Base-by-base conservation (phyloP, 2,113 vertebrate species). In the Urocitellus parryii region DNA sequence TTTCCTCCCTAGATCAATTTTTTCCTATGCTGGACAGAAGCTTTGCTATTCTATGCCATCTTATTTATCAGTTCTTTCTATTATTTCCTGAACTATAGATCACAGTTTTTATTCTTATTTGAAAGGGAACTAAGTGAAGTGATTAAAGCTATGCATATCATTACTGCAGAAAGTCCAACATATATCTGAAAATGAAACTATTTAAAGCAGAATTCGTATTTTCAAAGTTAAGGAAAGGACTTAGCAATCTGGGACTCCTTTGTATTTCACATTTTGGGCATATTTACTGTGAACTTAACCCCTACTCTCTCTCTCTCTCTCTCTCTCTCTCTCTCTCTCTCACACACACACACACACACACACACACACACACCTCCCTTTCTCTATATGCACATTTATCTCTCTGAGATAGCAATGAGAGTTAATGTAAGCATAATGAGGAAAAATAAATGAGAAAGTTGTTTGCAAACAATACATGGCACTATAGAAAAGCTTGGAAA, bases 391-490 rank as follows among this genome's bases (percentile, higher is more conserved):
- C 16, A 61, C 25, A 84, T 77, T 95, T 93, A 29, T 94, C 20
- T 95, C 16, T 85, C 45, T 74, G 42, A 88, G 53, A 72, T 53
- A 68, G 12, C 56, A 94, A 18, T 67, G 17, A 81, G 24, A 88
- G 13, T 90, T 90, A 79, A 45, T 72, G 9, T 51, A 91, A 89
- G 20, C 32, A 51, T 72, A 92, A 79, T 86, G 56, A 72, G 48
- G 6, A 73, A 81, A 97, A 96, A 48, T 53, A 92, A 95, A 88
- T 51, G 27, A 37, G 72, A 93, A 86, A 85, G 56, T 48, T 95
- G 42, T 94, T 96, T 94, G 82, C 85, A 91, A 96, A 96, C 39
- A 95, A 87, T 29, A 2, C 42, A 12, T 78, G 51, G 3, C 6
- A 65, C 67, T 73, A 10, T 65, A 73, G 56, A 81, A 79, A 95